Evolutionary conservation across 2,888 invertebrate species (phyloP), one percentile per base, ranked within the genome.

Genomic region (Pollenia labialis): DNA sequence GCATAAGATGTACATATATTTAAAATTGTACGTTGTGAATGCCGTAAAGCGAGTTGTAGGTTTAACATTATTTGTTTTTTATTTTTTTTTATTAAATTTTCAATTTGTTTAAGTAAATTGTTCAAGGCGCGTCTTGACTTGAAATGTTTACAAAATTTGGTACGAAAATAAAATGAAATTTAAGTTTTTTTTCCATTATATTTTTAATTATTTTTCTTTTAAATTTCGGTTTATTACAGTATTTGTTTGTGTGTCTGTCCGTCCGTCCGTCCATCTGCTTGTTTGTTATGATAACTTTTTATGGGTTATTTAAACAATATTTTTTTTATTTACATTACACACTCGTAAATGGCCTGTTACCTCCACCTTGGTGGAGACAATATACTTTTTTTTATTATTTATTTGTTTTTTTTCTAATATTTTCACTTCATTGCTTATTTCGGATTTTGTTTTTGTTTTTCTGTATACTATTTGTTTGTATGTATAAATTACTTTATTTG

Each of bases 121-220:
- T 82, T 82, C 81, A 81, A 85, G 85, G 85, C 81, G 81, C 81
- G 85, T 81, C 85, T 85, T 85, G 74, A 82, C 81, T 85, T 58
- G 32, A 81, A 81, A 77, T 81, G 77, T 81, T 81, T 85, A 81
- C 81, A 72, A 85, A 77, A 60, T 81, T 74, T 77, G 52, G 74
- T 81, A 74, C 58, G 48, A 85, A 81, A 85, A 85, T 85, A 85
- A 81, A 85, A 85, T 85, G 74, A 18, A 81, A 77, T 77, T 81
- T 81, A 54, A 44, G 52, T 71, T 71, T 69, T 56, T 82, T 79
- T 58, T 60, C 62, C 32, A 62, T 64, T 58, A 66, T 23, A 72
- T 54, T 23, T 18, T 52, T 32, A 12, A 40, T 56, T 68, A 40
- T 14, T 50, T 72, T 72, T 71, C 7, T 18, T 66, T 72, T 69